Conservation (phyloP, 2,113 vertebrate species). For the Gambusia affinis region DNA sequence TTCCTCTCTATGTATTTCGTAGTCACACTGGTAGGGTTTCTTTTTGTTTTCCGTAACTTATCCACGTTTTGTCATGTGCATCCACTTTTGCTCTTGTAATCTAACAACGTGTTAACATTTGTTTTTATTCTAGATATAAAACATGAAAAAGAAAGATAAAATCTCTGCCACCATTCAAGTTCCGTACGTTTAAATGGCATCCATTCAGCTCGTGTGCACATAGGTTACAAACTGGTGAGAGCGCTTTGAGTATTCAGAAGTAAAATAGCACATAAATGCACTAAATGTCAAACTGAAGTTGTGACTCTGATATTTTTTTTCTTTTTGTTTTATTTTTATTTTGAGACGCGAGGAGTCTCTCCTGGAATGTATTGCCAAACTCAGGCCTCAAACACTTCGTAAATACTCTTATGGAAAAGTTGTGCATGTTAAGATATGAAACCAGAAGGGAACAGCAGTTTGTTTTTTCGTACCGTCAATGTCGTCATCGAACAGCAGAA, state of each 20-base stretch:
- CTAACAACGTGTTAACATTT: conserved; percentile 51
- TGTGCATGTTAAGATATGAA: conserved; percentile 79
- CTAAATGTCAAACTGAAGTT: conserved; percentile 82
- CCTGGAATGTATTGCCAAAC: conserved; percentile 84
- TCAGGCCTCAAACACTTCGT: conserved; percentile 82
- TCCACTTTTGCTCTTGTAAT: conserved; percentile 52
- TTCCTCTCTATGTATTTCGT: conserved; percentile 58
- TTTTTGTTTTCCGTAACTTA: conserved; percentile 31
- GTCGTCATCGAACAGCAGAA: conserved; percentile 72
- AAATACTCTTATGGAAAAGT: conserved; percentile 72
- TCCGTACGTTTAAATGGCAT: conserved; percentile 63
- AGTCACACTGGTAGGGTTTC: conserved; percentile 63
- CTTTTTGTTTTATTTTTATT: conserved; percentile 52
- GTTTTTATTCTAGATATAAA: conserved; percentile 43
- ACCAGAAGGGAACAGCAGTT: conserved; percentile 76
- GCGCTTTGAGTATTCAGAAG: conserved; percentile 70
- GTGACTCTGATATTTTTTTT: conserved; percentile 69
- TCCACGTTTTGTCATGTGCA: conserved; percentile 11
- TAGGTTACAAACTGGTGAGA: conserved; percentile 63
- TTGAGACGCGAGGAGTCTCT: conserved; percentile 74
- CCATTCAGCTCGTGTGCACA: conserved; percentile 70
- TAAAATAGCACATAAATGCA: conserved; percentile 84
- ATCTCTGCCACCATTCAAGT: conserved; percentile 43
- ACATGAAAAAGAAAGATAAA: conserved; percentile 18
- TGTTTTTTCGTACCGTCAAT: conserved; percentile 60